Percentiles rank a stretch among this genome's conserved stretches.
phyloP scores from a whole-genome alignment of 2,113 vertebrate genomes.

The Vicugna pacos region DNA sequence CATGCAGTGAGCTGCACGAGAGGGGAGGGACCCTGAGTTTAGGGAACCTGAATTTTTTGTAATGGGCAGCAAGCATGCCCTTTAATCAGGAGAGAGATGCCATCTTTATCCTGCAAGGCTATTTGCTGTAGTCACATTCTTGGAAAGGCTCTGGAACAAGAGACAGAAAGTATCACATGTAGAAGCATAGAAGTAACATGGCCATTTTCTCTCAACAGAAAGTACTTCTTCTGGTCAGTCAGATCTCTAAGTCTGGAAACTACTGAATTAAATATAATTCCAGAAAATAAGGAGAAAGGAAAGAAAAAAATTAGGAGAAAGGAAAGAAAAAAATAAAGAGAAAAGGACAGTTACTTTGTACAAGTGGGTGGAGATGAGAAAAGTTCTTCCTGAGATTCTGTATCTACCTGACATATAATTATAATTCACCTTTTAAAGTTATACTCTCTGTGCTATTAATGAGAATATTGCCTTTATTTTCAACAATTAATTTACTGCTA shows the following conservation, averaged over 20 bases:
- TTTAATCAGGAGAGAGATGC: neutral
- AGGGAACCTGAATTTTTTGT: neutral
- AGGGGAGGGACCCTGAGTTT: neutral
- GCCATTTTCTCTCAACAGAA: constrained; percentile 4
- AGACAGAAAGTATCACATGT: neutral
- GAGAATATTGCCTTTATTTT: neutral
- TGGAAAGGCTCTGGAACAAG: neutral
- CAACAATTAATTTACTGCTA: neutral
- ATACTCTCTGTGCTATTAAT: neutral
- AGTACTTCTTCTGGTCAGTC: neutral
- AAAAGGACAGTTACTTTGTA: neutral
- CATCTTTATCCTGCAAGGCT: neutral
- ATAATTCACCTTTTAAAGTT: neutral
- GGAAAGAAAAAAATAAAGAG: neutral
- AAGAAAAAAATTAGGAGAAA: neutral
- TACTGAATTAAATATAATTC: neutral
- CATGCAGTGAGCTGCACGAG: neutral
- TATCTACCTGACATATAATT: neutral
- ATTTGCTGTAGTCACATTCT: neutral
- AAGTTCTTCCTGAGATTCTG: neutral
- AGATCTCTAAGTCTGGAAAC: constrained; percentile 6
- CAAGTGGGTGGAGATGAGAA: neutral
- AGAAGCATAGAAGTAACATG: neutral
- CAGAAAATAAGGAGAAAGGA: constrained; percentile 5
- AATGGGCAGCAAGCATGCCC: neutral